Evolutionary conservation across 2,797 vertebrate species (phyloP).

Genomic region (Thaleichthys pacificus): DNA sequence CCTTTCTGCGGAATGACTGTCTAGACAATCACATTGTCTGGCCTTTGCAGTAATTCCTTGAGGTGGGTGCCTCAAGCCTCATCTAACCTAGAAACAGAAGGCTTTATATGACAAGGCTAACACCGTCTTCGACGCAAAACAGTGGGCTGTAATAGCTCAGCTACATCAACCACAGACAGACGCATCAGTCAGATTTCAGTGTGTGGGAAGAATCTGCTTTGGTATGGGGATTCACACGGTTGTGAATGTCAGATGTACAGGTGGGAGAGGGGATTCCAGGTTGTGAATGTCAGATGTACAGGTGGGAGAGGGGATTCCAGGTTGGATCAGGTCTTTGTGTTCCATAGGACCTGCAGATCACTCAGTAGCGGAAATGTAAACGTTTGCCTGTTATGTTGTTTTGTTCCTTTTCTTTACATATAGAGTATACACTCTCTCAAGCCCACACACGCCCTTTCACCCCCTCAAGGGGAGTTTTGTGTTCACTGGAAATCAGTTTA

Average conservation of each 20-base stretch:
- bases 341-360: too few relatives aligned
- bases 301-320: too few relatives aligned
- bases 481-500: neutral
- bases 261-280: too few relatives aligned
- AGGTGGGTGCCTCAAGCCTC: neutral
- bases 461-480: neutral
- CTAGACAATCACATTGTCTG: neutral
- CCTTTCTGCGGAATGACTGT: neutral
- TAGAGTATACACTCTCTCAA: neutral
- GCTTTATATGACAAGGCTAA: neutral
- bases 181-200: neutral
- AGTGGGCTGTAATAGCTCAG: neutral
- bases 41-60: neutral
- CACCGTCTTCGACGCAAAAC: neutral
- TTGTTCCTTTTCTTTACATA: neutral
- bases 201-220: neutral
- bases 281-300: too few relatives aligned
- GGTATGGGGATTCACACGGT: neutral
- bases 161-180: neutral
- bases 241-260: neutral
- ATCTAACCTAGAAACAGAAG: neutral
- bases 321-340: too few relatives aligned
- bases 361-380: too few relatives aligned
- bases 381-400: too few relatives aligned
- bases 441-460: too few relatives aligned